Conservation (phyloP, 2,888 invertebrate genomes). For the Mystacides longicornis region DNA sequence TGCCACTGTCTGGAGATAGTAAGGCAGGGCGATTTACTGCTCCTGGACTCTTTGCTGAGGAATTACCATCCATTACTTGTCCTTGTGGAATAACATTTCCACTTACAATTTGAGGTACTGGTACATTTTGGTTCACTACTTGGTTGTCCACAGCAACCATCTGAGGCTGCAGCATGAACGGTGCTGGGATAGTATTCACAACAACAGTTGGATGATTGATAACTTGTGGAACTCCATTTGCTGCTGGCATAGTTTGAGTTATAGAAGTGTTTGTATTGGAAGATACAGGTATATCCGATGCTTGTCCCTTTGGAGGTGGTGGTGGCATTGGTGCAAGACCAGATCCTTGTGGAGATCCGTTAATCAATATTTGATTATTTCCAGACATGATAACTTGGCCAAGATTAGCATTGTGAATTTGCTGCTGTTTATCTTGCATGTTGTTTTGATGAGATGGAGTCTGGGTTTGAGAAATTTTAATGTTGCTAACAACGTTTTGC, state of each 20-base stretch:
- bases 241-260: conserved; percentile 57
- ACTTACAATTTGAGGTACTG: conserved; percentile 61
- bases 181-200: conserved; percentile 70
- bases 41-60: conserved; percentile 45
- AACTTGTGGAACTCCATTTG: conserved; percentile 56
- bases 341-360: conserved; percentile 47
- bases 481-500: conserved; percentile 65
- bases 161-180: conserved; percentile 71
- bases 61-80: conserved; percentile 43
- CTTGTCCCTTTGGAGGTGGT: conserved; percentile 49
- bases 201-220: conserved; percentile 71
- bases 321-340: conserved; percentile 63
- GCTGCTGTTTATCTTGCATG: conserved; percentile 16
- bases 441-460: conserved; percentile 29
- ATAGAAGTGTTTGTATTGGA: conserved; percentile 60
- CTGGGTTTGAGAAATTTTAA: conserved; percentile 48
- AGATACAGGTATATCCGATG: conserved; percentile 52
- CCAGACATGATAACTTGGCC: conserved; percentile 72
- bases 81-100: conserved; percentile 56
- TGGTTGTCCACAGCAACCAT: conserved; percentile 71
- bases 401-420: conserved; percentile 45
- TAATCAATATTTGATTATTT: conserved; percentile 66
- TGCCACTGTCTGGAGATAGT: conserved; percentile 62
- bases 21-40: conserved; percentile 35
- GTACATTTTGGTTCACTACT: conserved; percentile 60